These are phyloP conservation scores for Drosophila aff. DNA, from an alignment of 1,140 invertebrate species.

Conservation along the genomic window DNA sequence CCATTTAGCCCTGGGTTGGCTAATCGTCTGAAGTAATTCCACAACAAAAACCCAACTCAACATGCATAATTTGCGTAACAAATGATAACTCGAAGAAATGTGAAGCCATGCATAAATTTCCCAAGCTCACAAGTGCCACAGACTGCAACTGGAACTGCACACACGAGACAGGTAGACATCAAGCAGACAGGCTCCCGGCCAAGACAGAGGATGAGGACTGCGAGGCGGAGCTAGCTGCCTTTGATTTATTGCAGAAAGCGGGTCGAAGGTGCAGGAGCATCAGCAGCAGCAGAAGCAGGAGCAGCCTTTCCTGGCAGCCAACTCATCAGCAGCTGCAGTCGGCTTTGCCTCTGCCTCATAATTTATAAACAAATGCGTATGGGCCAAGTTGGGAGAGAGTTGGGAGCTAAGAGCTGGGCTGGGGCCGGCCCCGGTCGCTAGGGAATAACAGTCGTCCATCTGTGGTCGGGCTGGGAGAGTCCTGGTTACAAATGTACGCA, in stretches of 20 bases:
- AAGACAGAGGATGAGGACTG: conserved; percentile 59
- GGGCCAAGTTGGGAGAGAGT: conserved; percentile 31
- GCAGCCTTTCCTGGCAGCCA: conserved; percentile 38
- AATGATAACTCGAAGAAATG: conserved; percentile 83
- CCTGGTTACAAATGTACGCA: conserved; percentile 43
- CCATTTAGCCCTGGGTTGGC: conserved; percentile 61
- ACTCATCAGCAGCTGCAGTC: conserved; percentile 80
- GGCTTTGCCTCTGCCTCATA: conserved; percentile 67
- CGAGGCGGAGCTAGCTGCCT: conserved; percentile 55
- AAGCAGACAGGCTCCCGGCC: conserved; percentile 48
- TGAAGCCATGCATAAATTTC: conserved; percentile 81
- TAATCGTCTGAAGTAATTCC: conserved; percentile 74
- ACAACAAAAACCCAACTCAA: conserved; percentile 77
- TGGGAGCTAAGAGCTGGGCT: neutral
- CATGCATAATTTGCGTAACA: conserved; percentile 82
- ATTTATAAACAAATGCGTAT: conserved; percentile 68
- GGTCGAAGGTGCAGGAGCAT: conserved; percentile 26
- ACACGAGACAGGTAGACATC: conserved; percentile 43
- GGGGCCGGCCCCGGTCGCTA: conserved; percentile 3
- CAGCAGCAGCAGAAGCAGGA: conserved; percentile 24
- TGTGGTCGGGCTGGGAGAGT: conserved; percentile 7
- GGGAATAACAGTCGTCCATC: conserved; percentile 51
- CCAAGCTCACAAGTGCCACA: conserved; percentile 55
- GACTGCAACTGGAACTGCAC: conserved; percentile 55
- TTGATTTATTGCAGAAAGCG: conserved; percentile 71